Evolutionary conservation across 2,113 vertebrate genomes (phyloP).

Genomic region (Sigmodon hispidus): DNA sequence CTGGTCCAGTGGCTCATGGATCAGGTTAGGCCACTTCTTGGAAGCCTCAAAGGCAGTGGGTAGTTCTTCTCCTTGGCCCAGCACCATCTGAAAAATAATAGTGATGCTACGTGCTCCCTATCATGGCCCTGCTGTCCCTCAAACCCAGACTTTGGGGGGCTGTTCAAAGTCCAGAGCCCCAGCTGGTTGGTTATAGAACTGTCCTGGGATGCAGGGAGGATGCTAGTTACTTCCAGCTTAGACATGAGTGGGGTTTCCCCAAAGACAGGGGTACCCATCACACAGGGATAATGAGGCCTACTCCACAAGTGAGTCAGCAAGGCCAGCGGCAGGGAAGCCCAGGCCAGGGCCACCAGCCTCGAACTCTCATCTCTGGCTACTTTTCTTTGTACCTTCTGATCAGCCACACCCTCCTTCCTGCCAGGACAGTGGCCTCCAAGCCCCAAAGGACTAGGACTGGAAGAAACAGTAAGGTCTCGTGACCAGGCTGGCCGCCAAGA

Average conservation of each 20-base stretch:
- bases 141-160: neutral
- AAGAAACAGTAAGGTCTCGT: neutral
- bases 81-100: slow-evolving; percentile 88
- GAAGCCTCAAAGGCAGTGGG: slow-evolving; percentile 92
- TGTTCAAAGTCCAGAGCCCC: neutral
- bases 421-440: slow-evolving; percentile 48
- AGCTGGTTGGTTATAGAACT: neutral
- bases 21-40: slow-evolving; percentile 94
- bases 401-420: slow-evolving; percentile 57
- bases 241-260: neutral
- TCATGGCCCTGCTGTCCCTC: neutral
- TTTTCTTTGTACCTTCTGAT: slow-evolving; percentile 39
- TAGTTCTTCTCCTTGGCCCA: slow-evolving; percentile 88
- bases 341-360: neutral
- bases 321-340: neutral
- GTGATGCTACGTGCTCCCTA: neutral
- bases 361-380: neutral
- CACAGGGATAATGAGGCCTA: neutral
- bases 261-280: no score
- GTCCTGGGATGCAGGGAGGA: neutral
- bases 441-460: slow-evolving; percentile 35
- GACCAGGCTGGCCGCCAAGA: slow-evolving; percentile 71
- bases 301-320: neutral
- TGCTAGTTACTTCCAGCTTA: neutral
- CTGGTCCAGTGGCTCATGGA: slow-evolving; percentile 96